Evolutionary conservation across 2,113 vertebrate genomes (phyloP).

Genomic region (Athene cunicularia): DNA sequence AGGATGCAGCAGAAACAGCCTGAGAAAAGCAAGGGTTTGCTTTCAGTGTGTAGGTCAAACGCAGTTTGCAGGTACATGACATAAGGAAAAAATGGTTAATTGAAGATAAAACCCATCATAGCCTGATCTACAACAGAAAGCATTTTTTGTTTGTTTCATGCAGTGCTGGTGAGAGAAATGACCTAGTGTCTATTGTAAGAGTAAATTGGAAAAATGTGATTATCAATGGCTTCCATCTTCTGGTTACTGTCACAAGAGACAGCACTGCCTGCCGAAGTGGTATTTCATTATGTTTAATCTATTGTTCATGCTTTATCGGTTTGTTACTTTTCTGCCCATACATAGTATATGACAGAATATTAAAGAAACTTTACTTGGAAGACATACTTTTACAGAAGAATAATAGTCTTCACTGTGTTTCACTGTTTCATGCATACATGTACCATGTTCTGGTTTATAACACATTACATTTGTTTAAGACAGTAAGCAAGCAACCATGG

Average conservation of each 20-base stretch:
- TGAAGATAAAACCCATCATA: neutral
- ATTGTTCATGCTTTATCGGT: neutral
- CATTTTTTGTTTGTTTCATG: neutral
- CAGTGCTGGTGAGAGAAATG: neutral
- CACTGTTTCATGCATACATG: neutral
- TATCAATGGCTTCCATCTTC: neutral
- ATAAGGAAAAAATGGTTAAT: neutral
- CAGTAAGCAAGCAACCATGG: neutral
- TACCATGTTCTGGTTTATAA: neutral
- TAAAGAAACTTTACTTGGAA: neutral
- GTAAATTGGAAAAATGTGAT: neutral
- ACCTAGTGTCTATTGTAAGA: neutral
- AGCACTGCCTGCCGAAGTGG: neutral
- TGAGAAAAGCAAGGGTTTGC: neutral
- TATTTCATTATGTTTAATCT: conserved; percentile 46
- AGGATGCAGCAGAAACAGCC: neutral
- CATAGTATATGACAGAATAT: neutral
- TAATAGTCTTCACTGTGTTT: neutral
- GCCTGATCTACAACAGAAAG: neutral
- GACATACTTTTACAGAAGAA: neutral
- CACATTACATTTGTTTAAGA: neutral
- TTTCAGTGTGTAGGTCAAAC: neutral
- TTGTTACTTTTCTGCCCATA: neutral
- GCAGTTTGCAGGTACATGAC: neutral
- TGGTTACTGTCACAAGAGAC: neutral